Conservation (phyloP, 2,888 invertebrate genomes). For the Acronicta alni region DNA sequence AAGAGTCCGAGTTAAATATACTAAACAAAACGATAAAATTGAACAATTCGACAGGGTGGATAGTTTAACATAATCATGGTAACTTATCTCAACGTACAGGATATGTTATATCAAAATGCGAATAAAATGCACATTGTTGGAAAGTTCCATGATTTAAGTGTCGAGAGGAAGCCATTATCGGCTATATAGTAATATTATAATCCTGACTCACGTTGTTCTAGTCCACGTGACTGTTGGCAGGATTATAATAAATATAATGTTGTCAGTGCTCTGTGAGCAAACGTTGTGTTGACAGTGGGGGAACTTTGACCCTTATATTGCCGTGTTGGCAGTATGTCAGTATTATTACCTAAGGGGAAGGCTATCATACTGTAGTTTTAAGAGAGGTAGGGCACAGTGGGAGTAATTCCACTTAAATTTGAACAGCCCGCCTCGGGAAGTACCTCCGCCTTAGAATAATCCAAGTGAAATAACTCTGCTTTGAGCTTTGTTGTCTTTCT, state of each 20-base stretch:
- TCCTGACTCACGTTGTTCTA: constrained; percentile 64
- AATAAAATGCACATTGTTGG: constrained; percentile 56
- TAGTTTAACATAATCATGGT: constrained; percentile 46
- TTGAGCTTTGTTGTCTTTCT: too few relatives aligned
- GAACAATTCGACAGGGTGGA: constrained; percentile 25
- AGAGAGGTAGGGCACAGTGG: too few relatives aligned
- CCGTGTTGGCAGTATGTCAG: too few relatives aligned
- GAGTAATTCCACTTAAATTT: too few relatives aligned
- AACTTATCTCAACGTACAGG: constrained; percentile 54
- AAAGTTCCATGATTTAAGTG: constrained; percentile 58
- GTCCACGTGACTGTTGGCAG: constrained; percentile 60
- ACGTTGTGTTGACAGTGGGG: too few relatives aligned
- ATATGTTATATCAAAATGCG: constrained; percentile 55
- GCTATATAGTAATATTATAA: constrained; percentile 49
- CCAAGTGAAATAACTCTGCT: too few relatives aligned
- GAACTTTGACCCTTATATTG: too few relatives aligned
- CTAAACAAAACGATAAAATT: constrained; percentile 8
- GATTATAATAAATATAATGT: constrained; percentile 24
- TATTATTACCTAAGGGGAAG: too few relatives aligned
- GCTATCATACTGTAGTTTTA: too few relatives aligned
- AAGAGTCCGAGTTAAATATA: constrained; percentile 11
- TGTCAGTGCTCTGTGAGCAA: too few relatives aligned
- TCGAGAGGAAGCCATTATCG: constrained; percentile 68
- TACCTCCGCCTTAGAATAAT: too few relatives aligned
- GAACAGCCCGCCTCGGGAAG: too few relatives aligned